Base-by-base conservation (phyloP, 2,797 vertebrate species). In the Synanceia verrucosa region DNA sequence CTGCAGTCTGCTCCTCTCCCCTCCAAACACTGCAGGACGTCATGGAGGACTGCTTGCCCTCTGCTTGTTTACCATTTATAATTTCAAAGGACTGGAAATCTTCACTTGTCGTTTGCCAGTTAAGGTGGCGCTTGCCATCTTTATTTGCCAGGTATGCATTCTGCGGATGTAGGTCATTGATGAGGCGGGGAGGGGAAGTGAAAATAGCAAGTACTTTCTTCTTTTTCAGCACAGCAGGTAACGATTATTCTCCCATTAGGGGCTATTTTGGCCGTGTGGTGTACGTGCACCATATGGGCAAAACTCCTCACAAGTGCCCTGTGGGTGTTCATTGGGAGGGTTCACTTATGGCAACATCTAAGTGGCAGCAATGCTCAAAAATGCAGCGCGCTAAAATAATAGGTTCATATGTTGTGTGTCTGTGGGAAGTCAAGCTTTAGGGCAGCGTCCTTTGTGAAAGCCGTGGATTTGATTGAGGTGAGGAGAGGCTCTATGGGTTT, bases 221-320 rank as follows among this genome's bases (percentile, higher is more conserved):
- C n/a, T 19, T 62, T 70, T 80, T 67, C 71, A 71, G 61, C 66
- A 63, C 85, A 90, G 70, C 84, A 34, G 90, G 91, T 87, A 94
- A 81, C 75, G 41, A 89, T 92, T 93, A 92, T 92, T 90, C 78
- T 75, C 33, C 75, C 88, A 91, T 93, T 91, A 87, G 88, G 75
- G 58, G 66, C 60, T 76, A 77, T 76, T 89, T 86, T 78, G 76
- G 72, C 60, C 19, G 0, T 36, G 63, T 36, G 63, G 48, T 78
- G 19, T 78, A 70, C 0, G 3, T 75, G 86, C 55, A 61, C 78
- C 75, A 66, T 85, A 73, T 81, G 79, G 77, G 37, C 44, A 66
- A 14, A 73, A 55, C 55, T 92, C 76, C 74, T 63, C 50, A 52
- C 46, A 34, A 51, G 58, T 62, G 72, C 72, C 81, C 65, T 43